Evolutionary conservation across 2,113 vertebrate genomes (phyloP).

Genomic region (Rhinogobius similis): DNA sequence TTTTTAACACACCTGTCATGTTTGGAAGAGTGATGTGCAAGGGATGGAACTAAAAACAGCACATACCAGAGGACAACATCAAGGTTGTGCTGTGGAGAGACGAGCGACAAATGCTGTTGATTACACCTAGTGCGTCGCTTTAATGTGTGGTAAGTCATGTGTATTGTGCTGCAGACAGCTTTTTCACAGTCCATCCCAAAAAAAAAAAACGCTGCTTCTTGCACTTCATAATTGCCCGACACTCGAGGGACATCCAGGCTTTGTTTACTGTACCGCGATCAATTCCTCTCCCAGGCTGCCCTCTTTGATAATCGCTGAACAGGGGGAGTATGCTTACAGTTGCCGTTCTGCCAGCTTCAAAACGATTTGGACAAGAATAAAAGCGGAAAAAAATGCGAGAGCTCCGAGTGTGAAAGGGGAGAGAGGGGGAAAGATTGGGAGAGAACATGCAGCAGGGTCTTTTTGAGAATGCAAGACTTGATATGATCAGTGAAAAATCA

Average conservation of each 20-base stretch:
- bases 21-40: not conserved
- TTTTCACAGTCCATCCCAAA: slow-evolving; percentile 49
- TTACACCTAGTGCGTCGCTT: slow-evolving; percentile 9
- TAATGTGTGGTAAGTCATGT: slow-evolving; percentile 3
- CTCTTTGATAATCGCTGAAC: slow-evolving; percentile 69
- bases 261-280: slow-evolving; percentile 74
- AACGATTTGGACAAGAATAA: slow-evolving; percentile 63
- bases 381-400: slow-evolving; percentile 31
- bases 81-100: not conserved
- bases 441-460: slow-evolving; percentile 37
- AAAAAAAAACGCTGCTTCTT: slow-evolving; percentile 59
- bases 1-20: no score
- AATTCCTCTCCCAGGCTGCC: slow-evolving; percentile 61
- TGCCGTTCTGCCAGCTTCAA: slow-evolving; percentile 46
- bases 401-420: slow-evolving; percentile 27
- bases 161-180: slow-evolving; percentile 31
- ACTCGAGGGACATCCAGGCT: slow-evolving; percentile 62
- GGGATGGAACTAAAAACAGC: not conserved
- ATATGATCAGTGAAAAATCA: slow-evolving; percentile 65
- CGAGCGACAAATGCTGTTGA: slow-evolving; percentile 19
- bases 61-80: not conserved
- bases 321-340: slow-evolving; percentile 64
- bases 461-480: slow-evolving; percentile 59
- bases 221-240: slow-evolving; percentile 72
- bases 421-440: slow-evolving; percentile 1